Conservation (phyloP, 2,113 vertebrate species). For the Pedionomus torquatus region DNA sequence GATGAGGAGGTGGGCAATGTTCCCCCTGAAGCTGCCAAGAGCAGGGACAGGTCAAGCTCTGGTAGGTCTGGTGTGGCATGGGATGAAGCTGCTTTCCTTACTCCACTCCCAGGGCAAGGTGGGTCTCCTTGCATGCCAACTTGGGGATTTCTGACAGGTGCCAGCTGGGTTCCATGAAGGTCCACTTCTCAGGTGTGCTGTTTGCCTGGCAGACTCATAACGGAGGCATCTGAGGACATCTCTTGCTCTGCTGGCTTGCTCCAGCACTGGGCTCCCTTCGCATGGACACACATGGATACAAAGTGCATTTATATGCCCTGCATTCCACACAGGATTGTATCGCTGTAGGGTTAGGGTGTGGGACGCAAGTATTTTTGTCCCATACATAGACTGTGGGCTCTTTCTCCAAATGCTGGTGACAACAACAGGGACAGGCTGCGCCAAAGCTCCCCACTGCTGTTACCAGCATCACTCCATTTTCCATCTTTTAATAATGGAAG, state of each 20-base stretch:
- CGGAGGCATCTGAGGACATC: too few relatives aligned
- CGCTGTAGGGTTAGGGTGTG: fast-evolving
- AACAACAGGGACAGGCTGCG: background rate
- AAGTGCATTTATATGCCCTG: background rate
- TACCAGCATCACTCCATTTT: background rate
- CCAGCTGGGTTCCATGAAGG: background rate
- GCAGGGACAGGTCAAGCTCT: background rate
- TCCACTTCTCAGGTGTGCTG: fast-evolving
- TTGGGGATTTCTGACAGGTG: background rate
- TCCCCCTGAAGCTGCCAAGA: fast-evolving
- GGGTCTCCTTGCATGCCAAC: fast-evolving
- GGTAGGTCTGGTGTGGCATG: background rate
- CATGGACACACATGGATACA: fast-evolving
- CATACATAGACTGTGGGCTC: fast-evolving
- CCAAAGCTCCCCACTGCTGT: background rate
- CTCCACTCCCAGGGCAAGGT: fast-evolving
- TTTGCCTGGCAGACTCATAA: fast-evolving
- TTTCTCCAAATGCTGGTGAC: background rate
- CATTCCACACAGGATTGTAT: fast-evolving
- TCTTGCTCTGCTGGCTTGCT: fast-evolving
- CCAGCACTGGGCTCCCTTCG: background rate
- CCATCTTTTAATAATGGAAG: background rate
- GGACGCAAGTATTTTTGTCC: background rate
- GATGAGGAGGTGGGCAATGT: fast-evolving
- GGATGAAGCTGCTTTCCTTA: background rate